A percentile compares a stretch with the other conserved stretches of the same genome.
Conservation (phyloP, 2,113 vertebrate species). For the Nematolebias whitei region DNA sequence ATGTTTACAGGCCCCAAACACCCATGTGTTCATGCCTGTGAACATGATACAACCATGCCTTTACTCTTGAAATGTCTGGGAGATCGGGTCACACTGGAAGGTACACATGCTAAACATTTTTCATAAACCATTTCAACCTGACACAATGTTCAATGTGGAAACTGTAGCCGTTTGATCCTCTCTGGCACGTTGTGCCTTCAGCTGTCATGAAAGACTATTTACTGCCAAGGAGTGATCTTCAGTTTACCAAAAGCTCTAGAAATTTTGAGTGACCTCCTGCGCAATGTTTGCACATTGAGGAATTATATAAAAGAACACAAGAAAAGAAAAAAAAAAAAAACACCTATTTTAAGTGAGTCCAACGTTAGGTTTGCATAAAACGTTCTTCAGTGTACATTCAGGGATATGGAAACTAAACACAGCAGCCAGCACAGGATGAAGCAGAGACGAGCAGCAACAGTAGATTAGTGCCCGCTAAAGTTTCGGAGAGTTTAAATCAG, state of each 20-base stretch:
- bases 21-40: slow-evolving; percentile 28
- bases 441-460: slow-evolving; percentile 38
- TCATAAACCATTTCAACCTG: slow-evolving; percentile 5
- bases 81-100: slow-evolving; percentile 23
- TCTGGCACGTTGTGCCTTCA: background rate
- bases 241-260: too few relatives aligned
- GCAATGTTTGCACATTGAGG: too few relatives aligned
- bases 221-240: too few relatives aligned
- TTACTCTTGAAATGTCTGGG: slow-evolving; percentile 34
- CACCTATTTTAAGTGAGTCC: too few relatives aligned
- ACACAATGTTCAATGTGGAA: slow-evolving; percentile 13
- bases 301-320: too few relatives aligned
- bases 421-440: slow-evolving; percentile 42
- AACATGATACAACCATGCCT: slow-evolving; percentile 55
- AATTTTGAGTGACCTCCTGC: too few relatives aligned
- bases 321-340: too few relatives aligned
- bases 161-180: background rate
- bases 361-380: background rate
- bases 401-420: slow-evolving; percentile 40
- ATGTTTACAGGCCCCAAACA: background rate
- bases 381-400: background rate
- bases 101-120: slow-evolving; percentile 7
- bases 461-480: slow-evolving; percentile 70
- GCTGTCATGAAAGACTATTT: background rate
- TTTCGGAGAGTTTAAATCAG: slow-evolving; percentile 77